phyloP scores from a whole-genome alignment of 2,113 vertebrate genomes.

The Menidia beryllina region DNA sequence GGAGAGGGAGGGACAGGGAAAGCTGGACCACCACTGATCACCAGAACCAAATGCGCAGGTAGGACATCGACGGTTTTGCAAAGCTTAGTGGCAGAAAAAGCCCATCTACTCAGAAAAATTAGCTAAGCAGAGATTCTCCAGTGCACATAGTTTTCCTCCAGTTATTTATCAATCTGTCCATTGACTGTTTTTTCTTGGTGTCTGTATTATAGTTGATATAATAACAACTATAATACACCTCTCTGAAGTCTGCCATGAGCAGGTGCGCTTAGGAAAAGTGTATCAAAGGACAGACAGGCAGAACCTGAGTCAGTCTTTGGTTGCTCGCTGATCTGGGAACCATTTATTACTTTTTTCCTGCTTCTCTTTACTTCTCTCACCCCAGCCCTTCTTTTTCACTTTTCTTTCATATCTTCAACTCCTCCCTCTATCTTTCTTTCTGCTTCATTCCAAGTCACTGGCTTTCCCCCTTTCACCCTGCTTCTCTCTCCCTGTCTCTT shows the following conservation, averaged over 20 bases:
- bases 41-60: constrained; percentile 98
- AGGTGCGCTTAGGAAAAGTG: constrained; percentile 11
- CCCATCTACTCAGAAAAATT: constrained; percentile 4
- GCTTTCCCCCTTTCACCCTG: constrained; percentile 11
- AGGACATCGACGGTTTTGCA: constrained; percentile 38
- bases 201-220: constrained; percentile 52
- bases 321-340: constrained; percentile 62
- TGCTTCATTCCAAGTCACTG: constrained; percentile 31
- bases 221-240: constrained; percentile 47
- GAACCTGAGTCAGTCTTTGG: constrained; percentile 39
- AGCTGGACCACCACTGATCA: constrained; percentile 92
- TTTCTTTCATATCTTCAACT: constrained; percentile 26
- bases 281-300: constrained; percentile 33
- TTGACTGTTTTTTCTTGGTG: constrained; percentile 33
- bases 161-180: constrained; percentile 45
- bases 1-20: constrained; percentile 96
- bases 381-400: constrained; percentile 18
- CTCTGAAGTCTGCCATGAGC: no score
- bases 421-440: constrained; percentile 33
- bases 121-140: background rate
- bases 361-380: constrained; percentile 18
- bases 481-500: constrained; percentile 22
- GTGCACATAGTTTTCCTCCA: constrained; percentile 8
- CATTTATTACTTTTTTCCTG: constrained; percentile 39
- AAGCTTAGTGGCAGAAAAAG: background rate